phyloP scores from a whole-genome alignment of 2,797 vertebrate genomes.

The Cossypha polioptera region DNA sequence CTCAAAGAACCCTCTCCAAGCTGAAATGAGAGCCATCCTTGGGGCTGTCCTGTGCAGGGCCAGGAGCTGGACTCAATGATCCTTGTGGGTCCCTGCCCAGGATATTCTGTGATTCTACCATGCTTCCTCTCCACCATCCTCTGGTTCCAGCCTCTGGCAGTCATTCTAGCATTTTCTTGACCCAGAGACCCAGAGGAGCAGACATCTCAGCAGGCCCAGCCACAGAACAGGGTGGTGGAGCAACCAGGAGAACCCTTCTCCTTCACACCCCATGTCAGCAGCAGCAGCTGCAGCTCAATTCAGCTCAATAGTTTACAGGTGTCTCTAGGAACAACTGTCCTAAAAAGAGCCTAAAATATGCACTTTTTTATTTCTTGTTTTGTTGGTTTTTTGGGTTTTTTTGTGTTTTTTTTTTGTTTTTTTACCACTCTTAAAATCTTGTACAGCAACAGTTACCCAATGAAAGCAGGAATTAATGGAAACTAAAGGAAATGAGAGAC shows the following conservation, averaged over 20 bases:
- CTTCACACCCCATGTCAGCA: neutral
- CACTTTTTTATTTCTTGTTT: neutral
- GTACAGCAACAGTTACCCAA: slow-evolving; percentile 43
- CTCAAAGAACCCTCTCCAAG: neutral
- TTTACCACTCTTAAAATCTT: slow-evolving; percentile 15
- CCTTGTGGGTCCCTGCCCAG: neutral
- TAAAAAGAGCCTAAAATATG: slow-evolving; percentile 28
- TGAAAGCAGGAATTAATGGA: slow-evolving; percentile 56
- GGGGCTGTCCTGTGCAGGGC: neutral
- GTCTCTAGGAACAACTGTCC: slow-evolving; percentile 34
- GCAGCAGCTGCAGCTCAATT: slow-evolving; percentile 31
- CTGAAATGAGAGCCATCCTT: neutral
- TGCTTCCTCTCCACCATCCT: neutral
- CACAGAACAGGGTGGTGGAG: neutral
- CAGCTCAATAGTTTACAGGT: slow-evolving; percentile 44
- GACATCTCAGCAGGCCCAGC: neutral
- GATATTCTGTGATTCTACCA: neutral
- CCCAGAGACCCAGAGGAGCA: neutral
- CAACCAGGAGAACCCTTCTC: neutral
- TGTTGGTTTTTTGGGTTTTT: neutral
- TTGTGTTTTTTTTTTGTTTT: neutral
- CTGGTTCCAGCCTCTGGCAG: neutral
- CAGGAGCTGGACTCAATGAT: neutral
- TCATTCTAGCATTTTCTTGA: neutral
- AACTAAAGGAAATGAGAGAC: slow-evolving; percentile 65